These are phyloP conservation scores for Hepsetus odoe DNA, from an alignment of 2,113 vertebrate species.

Conservation along the genomic window DNA sequence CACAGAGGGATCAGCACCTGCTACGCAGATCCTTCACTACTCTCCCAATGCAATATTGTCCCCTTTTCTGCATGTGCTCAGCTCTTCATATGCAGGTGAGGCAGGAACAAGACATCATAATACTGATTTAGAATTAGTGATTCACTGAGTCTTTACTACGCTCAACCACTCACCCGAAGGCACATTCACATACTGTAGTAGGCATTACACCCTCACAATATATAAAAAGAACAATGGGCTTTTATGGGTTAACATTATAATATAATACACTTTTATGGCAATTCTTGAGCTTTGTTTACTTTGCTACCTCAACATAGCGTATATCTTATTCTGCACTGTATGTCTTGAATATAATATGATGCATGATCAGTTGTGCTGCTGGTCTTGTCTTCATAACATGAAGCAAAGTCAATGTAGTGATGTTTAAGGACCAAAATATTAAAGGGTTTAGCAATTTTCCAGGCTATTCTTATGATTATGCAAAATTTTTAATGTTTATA, in stretches of 20 bases:
- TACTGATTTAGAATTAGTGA: neutral
- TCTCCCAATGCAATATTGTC: neutral
- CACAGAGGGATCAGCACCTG: slow-evolving; percentile 1
- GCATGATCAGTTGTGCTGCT: too few relatives aligned
- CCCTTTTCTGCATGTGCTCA: neutral
- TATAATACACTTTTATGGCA: too few relatives aligned
- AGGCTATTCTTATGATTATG: too few relatives aligned
- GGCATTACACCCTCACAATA: too few relatives aligned
- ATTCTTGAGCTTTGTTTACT: too few relatives aligned
- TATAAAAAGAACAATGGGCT: too few relatives aligned
- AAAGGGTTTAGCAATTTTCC: too few relatives aligned
- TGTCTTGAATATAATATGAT: neutral
- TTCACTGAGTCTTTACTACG: neutral
- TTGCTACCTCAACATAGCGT: neutral
- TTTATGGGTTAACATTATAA: too few relatives aligned
- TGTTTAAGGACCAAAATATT: too few relatives aligned
- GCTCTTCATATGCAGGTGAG: slow-evolving; percentile 27
- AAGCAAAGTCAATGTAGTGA: too few relatives aligned
- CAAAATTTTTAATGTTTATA: too few relatives aligned
- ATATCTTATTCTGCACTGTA: neutral
- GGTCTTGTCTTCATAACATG: too few relatives aligned
- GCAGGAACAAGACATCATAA: slow-evolving; percentile 29
- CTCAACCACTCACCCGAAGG: neutral
- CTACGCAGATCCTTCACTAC: slow-evolving; percentile 5
- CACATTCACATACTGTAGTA: slow-evolving; percentile 9